Base-by-base conservation (phyloP, 1,140 invertebrate species). In the Aphis gossypii region DNA sequence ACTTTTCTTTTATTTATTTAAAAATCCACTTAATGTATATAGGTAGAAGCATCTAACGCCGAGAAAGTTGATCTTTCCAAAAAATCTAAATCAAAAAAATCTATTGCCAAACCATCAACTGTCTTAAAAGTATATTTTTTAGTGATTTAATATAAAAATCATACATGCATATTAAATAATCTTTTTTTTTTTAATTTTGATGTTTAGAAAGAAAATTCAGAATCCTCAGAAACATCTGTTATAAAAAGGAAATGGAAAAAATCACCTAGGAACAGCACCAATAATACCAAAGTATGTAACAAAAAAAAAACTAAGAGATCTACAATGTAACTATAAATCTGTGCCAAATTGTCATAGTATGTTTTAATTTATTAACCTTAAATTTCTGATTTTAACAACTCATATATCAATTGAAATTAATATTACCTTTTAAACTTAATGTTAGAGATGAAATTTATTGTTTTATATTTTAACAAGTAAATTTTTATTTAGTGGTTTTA, bases 221-320 rank as follows among this genome's bases (percentile, higher is more conserved):
- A 82, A 35, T 35, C n/a, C 1, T 44, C 82, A 44, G 82, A 86
- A 51, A 38, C n/a, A 25, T 54, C 11, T 30, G 41, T 54, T 51
- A 21, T 25, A 23, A 82, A 82, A 93, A 54, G 18, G 41, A 82
- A 51, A 86, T 56, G n/a, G 35, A 93, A 83, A 56, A 93, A 23
- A 51, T 84, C 92, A 30, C 9, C 23, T 54, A 83, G 51, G 35
- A 54, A 56, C 18, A 86, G 23, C 51, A 25, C 48, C 48, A 86
- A 93, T 54, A 86, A 54, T 14, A 84, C 82, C 82, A 93, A 93
- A 93, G 92, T 93, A 93, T 93, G 92, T 93, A 93, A 86, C n/a
- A 46, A 54, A 56, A 86, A 56, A 84, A 56, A 21, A 93, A 68
- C 46, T 90, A 90, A 90, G 89, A 90, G 60, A 68, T 68, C 38